These are phyloP conservation scores for Chydorus sphaericus DNA, from an alignment of 2,888 invertebrate species.

Conservation along the genomic window DNA sequence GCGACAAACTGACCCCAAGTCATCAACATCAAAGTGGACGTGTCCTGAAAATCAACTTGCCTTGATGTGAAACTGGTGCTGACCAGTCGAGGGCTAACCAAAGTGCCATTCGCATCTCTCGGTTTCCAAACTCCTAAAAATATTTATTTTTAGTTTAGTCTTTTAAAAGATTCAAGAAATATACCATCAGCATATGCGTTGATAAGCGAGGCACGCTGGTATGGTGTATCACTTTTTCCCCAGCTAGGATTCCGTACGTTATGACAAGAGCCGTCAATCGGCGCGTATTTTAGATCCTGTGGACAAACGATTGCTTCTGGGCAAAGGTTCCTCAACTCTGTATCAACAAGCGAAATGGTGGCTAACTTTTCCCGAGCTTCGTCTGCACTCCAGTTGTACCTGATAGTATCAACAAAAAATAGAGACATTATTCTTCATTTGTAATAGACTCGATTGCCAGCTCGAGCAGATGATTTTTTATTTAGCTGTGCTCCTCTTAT, in stretches of 20 bases:
- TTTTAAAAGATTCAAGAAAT: too few relatives aligned
- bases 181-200: conserved; percentile 49
- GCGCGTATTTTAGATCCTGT: conserved; percentile 37
- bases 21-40: not conserved
- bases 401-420: too few relatives aligned
- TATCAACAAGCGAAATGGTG: too few relatives aligned
- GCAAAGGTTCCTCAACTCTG: not conserved
- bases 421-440: too few relatives aligned
- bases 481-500: too few relatives aligned
- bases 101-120: conserved; percentile 37
- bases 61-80: not conserved
- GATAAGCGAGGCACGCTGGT: conserved; percentile 47
- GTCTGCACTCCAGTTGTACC: too few relatives aligned
- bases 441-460: too few relatives aligned
- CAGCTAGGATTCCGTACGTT: conserved; percentile 65
- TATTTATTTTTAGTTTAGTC: too few relatives aligned
- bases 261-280: conserved; percentile 88
- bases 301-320: conserved; percentile 16
- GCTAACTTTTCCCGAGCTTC: too few relatives aligned
- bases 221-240: conserved; percentile 53
- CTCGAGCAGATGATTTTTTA: too few relatives aligned
- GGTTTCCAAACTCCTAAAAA: conserved; percentile 47
- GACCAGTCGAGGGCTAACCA: conserved; percentile 24
- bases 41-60: not conserved
- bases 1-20: not conserved